Evolutionary conservation across 2,888 invertebrate genomes (phyloP).

Genomic region (Thumatha senex): DNA sequence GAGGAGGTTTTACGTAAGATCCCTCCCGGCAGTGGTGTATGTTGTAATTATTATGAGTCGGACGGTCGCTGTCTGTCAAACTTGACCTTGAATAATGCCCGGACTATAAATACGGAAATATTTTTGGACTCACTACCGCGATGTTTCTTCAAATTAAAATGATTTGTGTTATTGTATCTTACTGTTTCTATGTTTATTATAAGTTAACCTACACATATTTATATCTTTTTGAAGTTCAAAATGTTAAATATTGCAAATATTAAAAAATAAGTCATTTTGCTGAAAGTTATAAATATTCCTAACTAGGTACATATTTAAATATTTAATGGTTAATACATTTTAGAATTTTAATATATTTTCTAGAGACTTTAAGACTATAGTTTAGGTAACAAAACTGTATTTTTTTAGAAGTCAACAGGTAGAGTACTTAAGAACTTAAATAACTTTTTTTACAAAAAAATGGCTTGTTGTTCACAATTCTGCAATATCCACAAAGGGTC

Average conservation of each 20-base stretch:
- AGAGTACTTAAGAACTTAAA: too few species aligned
- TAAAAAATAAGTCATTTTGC: too few species aligned
- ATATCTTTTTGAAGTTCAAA: conserved; percentile 30
- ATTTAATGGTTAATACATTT: too few species aligned
- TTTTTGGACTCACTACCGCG: conserved; percentile 63
- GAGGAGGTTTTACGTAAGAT: conserved; percentile 67
- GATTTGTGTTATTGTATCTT: conserved; percentile 48
- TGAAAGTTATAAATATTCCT: too few species aligned
- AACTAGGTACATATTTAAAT: too few species aligned
- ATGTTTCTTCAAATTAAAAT: conserved; percentile 56
- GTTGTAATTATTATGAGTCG: conserved; percentile 55
- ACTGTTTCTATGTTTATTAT: conserved; percentile 38
- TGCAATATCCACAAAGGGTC: conserved; percentile 4
- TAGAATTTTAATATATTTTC: too few species aligned
- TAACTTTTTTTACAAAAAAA: neutral
- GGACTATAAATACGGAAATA: conserved; percentile 80
- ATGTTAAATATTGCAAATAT: conserved; percentile 23
- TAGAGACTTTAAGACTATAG: too few species aligned
- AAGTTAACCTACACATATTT: conserved; percentile 28
- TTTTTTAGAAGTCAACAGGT: too few species aligned
- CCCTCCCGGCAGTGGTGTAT: conserved; percentile 53
- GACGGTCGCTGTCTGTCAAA: conserved; percentile 67
- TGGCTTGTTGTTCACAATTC: neutral
- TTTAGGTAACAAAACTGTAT: too few species aligned
- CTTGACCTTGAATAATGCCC: conserved; percentile 73